These are phyloP conservation scores for Paramormyrops hopkinsi DNA, from an alignment of 2,797 vertebrate species.

Conservation along the genomic window DNA sequence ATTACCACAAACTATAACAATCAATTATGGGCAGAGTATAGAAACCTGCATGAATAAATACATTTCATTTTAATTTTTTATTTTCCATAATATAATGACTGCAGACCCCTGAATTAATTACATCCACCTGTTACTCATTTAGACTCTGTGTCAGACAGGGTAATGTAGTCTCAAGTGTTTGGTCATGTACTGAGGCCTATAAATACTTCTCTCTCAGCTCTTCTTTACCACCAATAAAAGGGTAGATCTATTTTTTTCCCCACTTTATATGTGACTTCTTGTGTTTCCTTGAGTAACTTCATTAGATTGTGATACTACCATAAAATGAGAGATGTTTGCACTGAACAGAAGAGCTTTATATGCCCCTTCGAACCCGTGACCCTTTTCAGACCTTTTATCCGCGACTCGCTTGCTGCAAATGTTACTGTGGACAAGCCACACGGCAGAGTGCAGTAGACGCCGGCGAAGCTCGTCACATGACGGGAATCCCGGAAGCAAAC, in stretches of 20 bases:
- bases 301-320: not conserved
- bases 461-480: not conserved
- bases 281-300: not conserved
- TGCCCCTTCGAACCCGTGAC: not conserved
- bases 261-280: not conserved
- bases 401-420: not conserved
- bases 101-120: not conserved
- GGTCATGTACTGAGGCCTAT: not conserved
- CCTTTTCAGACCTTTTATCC: not conserved
- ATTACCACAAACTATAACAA: not conserved
- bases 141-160: not conserved
- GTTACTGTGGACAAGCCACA: not conserved
- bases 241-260: not conserved
- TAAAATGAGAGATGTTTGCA: not conserved
- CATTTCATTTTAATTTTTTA: not conserved
- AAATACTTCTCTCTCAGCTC: not conserved
- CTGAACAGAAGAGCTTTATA: not conserved
- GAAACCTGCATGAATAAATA: not conserved
- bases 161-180: not conserved
- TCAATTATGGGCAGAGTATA: not conserved
- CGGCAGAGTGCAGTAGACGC: not conserved
- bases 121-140: not conserved
- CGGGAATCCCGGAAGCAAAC: not conserved
- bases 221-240: not conserved
- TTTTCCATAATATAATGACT: not conserved